Evolutionary conservation across 2,113 vertebrate species (phyloP).

Genomic region (Chiloscyllium plagiosum): DNA sequence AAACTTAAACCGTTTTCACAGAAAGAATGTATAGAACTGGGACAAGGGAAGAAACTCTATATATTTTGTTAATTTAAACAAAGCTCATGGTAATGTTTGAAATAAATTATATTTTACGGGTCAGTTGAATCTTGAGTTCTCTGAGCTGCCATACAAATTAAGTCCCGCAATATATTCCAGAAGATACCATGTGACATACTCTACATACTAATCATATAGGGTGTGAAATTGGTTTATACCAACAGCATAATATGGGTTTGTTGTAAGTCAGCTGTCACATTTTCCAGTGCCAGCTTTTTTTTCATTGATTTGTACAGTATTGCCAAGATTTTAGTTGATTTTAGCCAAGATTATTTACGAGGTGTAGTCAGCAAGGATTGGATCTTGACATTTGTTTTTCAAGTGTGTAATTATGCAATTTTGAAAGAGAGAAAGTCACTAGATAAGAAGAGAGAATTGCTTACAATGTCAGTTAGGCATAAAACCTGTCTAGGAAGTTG

Average conservation of each 20-base stretch:
- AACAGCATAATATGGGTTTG: not conserved
- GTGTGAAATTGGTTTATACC: not conserved
- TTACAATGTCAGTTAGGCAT: too few relatives aligned
- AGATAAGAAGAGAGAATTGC: too few relatives aligned
- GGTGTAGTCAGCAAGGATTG: too few relatives aligned
- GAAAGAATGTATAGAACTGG: not conserved
- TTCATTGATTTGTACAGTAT: not conserved
- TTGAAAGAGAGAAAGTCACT: too few relatives aligned
- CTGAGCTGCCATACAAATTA: not conserved
- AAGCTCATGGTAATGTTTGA: not conserved
- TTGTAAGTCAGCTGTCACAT: not conserved
- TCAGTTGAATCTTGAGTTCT: not conserved
- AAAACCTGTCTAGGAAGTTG: not conserved
- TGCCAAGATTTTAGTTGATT: not conserved
- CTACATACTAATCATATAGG: not conserved
- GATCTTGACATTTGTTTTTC: too few relatives aligned
- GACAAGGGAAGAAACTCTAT: not conserved
- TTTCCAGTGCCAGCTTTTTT: not conserved
- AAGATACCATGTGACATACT: not conserved
- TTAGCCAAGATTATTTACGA: not conserved
- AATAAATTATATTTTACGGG: not conserved
- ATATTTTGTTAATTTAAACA: not conserved
- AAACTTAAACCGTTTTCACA: not conserved
- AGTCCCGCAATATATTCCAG: not conserved
- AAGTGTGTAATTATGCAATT: too few relatives aligned